Evolutionary conservation across 2,113 vertebrate genomes (phyloP).

Genomic region (Orthonyx spaldingii): DNA sequence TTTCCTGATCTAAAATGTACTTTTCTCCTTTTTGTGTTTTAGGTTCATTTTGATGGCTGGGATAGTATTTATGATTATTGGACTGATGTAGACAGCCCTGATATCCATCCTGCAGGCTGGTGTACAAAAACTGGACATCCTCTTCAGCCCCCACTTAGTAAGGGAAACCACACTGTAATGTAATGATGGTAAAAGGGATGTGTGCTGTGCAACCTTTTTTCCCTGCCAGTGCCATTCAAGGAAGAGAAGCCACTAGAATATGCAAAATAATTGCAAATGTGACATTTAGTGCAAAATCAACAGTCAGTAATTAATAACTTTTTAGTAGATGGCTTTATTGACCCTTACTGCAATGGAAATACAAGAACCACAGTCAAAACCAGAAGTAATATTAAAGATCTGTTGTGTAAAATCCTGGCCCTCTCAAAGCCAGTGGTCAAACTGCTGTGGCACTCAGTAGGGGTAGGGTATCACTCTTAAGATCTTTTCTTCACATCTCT

Average conservation of each 20-base stretch:
- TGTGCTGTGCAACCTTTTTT: neutral
- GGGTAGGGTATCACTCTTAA: neutral
- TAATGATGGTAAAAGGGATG: neutral
- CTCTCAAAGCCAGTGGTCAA: neutral
- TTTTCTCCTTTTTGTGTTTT: neutral
- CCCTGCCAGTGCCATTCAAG: neutral
- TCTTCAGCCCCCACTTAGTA: slow-evolving; percentile 83
- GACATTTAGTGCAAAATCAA: neutral
- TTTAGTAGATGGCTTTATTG: neutral
- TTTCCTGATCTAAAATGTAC: neutral
- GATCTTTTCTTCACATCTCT: neutral
- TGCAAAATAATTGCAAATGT: neutral
- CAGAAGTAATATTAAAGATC: neutral
- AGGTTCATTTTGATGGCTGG: slow-evolving; percentile 88
- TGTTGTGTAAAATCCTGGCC: neutral
- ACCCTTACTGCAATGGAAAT: neutral
- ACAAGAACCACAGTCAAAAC: neutral
- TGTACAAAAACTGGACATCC: slow-evolving; percentile 81
- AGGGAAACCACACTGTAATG: slow-evolving; percentile 40
- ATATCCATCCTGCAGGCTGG: slow-evolving; percentile 86
- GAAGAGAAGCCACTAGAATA: neutral
- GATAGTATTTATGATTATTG: slow-evolving; percentile 81
- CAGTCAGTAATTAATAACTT: neutral
- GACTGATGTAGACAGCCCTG: slow-evolving; percentile 81
- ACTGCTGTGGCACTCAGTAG: neutral